Percentiles rank a stretch among this genome's conserved stretches.
These are phyloP conservation scores for Kryptolebias ocellatus DNA, from an alignment of 2,797 vertebrate species.

Conservation along the genomic window DNA sequence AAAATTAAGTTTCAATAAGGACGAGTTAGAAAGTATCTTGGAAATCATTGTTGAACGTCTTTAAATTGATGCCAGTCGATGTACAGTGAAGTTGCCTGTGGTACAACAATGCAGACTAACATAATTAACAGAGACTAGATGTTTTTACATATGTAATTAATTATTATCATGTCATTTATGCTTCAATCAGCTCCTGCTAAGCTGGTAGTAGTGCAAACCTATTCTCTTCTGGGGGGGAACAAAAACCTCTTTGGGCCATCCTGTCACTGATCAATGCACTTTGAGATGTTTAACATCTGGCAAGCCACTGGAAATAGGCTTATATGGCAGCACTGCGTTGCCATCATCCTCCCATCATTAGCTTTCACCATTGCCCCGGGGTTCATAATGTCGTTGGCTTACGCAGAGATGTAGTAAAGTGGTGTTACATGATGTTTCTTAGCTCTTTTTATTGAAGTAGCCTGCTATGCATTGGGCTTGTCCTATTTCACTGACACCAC, in stretches of 20 bases:
- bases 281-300: slow-evolving; percentile 97
- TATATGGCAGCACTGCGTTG: slow-evolving; percentile 92
- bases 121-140: slow-evolving; percentile 90
- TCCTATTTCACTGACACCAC: slow-evolving; percentile 97
- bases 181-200: slow-evolving; percentile 82
- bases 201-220: slow-evolving; percentile 66
- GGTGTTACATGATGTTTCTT: slow-evolving; percentile 90
- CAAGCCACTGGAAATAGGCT: slow-evolving; percentile 96
- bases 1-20: too few species aligned
- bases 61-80: too few species aligned
- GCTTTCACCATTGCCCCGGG: slow-evolving; percentile 85
- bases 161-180: slow-evolving; percentile 93
- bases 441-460: slow-evolving; percentile 89
- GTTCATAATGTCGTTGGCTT: slow-evolving; percentile 84
- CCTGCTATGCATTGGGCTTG: slow-evolving; percentile 91
- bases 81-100: slow-evolving; percentile 77
- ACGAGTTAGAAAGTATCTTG: too few species aligned
- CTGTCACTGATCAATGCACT: slow-evolving; percentile 97
- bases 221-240: slow-evolving; percentile 79
- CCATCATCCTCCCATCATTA: slow-evolving; percentile 98
- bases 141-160: slow-evolving; percentile 94
- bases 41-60: too few species aligned
- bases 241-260: slow-evolving; percentile 83
- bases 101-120: slow-evolving; percentile 91
- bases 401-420: slow-evolving; percentile 65